Evolutionary conservation across 2,797 vertebrate genomes (phyloP).

Genomic region (Macropodus opercularis): DNA sequence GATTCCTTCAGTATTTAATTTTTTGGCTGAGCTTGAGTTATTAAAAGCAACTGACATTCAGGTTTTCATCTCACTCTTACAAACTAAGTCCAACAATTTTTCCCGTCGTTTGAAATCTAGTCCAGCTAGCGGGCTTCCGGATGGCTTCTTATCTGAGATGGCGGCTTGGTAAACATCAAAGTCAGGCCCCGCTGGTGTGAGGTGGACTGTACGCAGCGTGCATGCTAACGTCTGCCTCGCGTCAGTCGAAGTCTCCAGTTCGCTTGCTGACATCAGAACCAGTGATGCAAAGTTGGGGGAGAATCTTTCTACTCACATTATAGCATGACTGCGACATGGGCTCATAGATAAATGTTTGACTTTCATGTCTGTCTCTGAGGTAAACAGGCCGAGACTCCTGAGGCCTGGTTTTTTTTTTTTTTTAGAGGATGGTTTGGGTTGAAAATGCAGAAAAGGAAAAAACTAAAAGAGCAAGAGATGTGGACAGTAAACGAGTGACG

Average conservation of each 20-base stretch:
- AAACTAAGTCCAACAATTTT: background rate
- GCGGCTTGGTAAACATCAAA: conserved; percentile 8
- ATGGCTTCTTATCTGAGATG: background rate
- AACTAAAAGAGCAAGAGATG: background rate
- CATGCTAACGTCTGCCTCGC: background rate
- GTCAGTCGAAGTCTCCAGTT: background rate
- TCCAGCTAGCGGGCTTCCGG: background rate
- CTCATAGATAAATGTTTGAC: conserved; percentile 43
- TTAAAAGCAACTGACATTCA: background rate
- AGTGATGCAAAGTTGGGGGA: background rate
- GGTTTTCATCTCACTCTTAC: background rate
- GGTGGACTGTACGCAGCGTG: background rate
- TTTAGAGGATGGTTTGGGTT: background rate
- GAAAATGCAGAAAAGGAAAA: background rate
- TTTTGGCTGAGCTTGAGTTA: background rate
- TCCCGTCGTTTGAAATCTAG: background rate
- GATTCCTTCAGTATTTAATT: no score
- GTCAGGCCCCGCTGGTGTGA: background rate
- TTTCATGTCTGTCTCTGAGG: conserved; percentile 51
- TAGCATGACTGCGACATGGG: conserved; percentile 31
- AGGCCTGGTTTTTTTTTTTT: conserved; percentile 19
- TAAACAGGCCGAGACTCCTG: conserved; percentile 39
- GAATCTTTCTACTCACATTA: conserved; percentile 14
- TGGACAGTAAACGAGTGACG: background rate
- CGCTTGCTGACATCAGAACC: conserved; percentile 4